phyloP scores from a whole-genome alignment of 1,140 invertebrate species.

The Drosophila tristis region DNA sequence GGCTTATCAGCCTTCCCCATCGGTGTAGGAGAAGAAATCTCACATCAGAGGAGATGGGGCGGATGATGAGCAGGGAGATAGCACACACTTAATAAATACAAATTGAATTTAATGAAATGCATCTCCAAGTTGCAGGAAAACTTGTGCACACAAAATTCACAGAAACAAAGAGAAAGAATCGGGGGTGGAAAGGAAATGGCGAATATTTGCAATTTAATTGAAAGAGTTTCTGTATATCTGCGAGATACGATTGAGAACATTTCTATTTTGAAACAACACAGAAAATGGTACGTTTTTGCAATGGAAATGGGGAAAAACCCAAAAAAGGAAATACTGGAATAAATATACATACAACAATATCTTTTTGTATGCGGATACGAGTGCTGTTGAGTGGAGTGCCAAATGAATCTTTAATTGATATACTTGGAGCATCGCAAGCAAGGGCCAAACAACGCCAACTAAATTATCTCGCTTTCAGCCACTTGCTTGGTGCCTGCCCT shows the following conservation, averaged over 20 bases:
- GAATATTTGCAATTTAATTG: slow-evolving; percentile 28
- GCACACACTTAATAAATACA: slow-evolving; percentile 42
- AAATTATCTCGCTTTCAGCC: slow-evolving; percentile 41
- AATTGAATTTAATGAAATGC: slow-evolving; percentile 61
- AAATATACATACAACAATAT: slow-evolving; percentile 5
- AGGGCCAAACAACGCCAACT: background rate
- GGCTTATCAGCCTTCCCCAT: slow-evolving; percentile 41
- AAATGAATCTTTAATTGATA: slow-evolving; percentile 44
- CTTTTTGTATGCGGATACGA: background rate
- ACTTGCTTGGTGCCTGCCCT: slow-evolving; percentile 53
- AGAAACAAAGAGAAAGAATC: slow-evolving; percentile 24
- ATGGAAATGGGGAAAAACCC: background rate
- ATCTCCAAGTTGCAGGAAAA: slow-evolving; percentile 36
- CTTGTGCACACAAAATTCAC: slow-evolving; percentile 31
- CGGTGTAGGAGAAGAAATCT: background rate
- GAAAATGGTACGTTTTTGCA: too few species aligned
- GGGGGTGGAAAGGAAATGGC: background rate
- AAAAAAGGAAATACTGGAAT: slow-evolving; percentile 1
- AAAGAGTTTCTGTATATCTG: slow-evolving; percentile 24
- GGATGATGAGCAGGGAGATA: background rate
- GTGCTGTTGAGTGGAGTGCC: background rate
- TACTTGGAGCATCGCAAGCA: background rate
- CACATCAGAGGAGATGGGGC: background rate
- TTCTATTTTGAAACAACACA: slow-evolving; percentile 8
- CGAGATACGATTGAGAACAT: background rate